Conservation (phyloP, 2,113 vertebrate genomes). For the Mustela lutreola region DNA sequence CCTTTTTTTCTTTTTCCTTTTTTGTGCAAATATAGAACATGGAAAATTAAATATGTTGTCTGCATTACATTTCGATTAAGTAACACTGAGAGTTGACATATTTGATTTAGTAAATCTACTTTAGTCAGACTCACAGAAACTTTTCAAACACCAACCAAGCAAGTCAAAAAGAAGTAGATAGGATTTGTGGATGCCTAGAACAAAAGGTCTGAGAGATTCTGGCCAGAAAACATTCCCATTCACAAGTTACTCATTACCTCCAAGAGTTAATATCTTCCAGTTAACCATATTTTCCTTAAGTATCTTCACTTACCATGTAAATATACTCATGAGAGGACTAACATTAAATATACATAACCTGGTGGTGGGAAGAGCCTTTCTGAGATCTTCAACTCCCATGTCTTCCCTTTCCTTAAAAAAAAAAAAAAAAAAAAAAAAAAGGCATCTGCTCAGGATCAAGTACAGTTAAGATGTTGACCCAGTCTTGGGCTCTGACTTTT, state of each 20-base stretch:
- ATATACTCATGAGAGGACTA: background rate
- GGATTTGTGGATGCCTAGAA: background rate
- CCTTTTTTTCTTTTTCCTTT: background rate
- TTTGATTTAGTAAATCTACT: background rate
- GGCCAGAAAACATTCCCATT: background rate
- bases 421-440: background rate
- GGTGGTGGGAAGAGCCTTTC: background rate
- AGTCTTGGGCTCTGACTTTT: background rate
- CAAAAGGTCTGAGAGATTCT: background rate
- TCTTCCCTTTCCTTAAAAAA: background rate
- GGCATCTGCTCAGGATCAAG: background rate
- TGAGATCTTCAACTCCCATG: background rate
- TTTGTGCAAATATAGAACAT: background rate
- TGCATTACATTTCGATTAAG: constrained; percentile 26
- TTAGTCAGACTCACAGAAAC: background rate
- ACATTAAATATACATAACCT: background rate
- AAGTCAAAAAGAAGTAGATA: background rate
- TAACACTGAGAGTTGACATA: background rate
- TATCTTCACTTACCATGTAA: background rate
- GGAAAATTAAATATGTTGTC: background rate
- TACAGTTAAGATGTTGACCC: background rate
- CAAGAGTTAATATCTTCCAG: background rate
- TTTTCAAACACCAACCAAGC: background rate
- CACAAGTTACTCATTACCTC: background rate
- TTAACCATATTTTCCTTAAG: background rate